Evolutionary conservation across 2,797 vertebrate genomes (phyloP), one percentile per base, ranked within the genome.

Genomic region (Nyctibius grandis): DNA sequence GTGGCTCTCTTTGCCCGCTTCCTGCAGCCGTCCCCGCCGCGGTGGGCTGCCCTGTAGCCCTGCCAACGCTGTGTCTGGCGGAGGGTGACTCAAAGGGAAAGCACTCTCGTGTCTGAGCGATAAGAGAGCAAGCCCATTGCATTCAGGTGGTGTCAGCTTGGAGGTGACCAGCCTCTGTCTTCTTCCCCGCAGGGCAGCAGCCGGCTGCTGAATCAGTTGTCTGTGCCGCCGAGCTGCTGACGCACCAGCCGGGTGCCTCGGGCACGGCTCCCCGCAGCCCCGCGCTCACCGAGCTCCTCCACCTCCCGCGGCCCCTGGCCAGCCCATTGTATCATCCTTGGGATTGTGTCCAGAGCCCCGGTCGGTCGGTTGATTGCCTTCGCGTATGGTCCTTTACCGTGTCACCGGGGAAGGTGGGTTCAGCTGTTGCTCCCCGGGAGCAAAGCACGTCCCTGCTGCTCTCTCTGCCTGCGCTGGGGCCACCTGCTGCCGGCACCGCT

Each of bases 131-230:
- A 84, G 85, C 53, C 74, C 93, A 95, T 94, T 81, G 47, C 80
- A 96, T 97, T 96, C 97, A 97, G 98, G 98, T 98, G 97, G 91
- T 97, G 94, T 87, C 97, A 95, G 95, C 97, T 91, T 85, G 26
- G 91, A 95, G 88, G 89, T 96, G 92, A 94, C 89, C 95, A 84
- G 95, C 96, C 83, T 84, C 86, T 93, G 73, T 87, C 91, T 96
- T 95, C 94, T 88, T 75, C 90, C 74, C 94, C 87, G 91, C 98
- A 98, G 98, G 98, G 97, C 97, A 96, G 96, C 91, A 94, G 89
- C 85, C 5, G 12, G 53, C 68, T 72, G 95, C 91, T 96, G 95
- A 97, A 73, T 97, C 96, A 96, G 89, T 95, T 77, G 88, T 98
- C 98, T 98, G 98, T 98, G 98, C 97, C 96, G 97, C 96, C 10